Percentiles rank a stretch among this genome's conserved stretches.
These are phyloP conservation scores for Thereva unica DNA, from an alignment of 2,888 invertebrate genomes.

Conservation along the genomic window DNA sequence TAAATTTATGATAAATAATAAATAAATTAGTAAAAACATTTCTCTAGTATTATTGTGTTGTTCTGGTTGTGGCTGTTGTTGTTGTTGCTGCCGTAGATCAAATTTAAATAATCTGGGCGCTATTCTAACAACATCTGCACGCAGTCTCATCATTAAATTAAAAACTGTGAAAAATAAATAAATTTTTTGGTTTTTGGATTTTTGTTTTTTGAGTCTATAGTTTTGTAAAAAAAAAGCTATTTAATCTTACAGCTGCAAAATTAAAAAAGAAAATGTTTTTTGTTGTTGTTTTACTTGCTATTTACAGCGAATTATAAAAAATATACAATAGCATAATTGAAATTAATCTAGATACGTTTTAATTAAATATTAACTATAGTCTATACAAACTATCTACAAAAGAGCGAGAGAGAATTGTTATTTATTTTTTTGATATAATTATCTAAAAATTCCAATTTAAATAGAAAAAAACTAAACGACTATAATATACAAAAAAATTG, in stretches of 20 bases:
- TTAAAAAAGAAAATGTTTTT: slow-evolving; percentile 2
- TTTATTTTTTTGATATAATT: too few species aligned
- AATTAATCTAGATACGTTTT: too few species aligned
- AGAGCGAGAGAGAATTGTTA: too few species aligned
- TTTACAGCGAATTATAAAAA: slow-evolving; percentile 8
- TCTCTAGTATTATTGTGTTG: slow-evolving; percentile 43
- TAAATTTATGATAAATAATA: slow-evolving; percentile 19
- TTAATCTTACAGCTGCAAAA: slow-evolving; percentile 5
- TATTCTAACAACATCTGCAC: slow-evolving; percentile 35
- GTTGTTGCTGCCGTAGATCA: slow-evolving; percentile 6
- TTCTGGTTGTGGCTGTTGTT: slow-evolving; percentile 21
- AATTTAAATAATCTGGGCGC: not conserved
- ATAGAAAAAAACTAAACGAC: too few species aligned
- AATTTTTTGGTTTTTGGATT: slow-evolving; percentile 5
- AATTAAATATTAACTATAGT: too few species aligned
- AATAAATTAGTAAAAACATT: slow-evolving; percentile 32
- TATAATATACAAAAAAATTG: not conserved
- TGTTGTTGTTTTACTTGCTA: not conserved
- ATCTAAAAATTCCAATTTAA: too few species aligned
- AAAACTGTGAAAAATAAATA: slow-evolving; percentile 41
- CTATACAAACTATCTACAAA: too few species aligned
- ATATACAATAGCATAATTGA: too few species aligned
- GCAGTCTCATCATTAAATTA: slow-evolving; percentile 41
- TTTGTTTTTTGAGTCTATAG: not conserved
- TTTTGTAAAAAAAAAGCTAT: slow-evolving; percentile 7